Evolutionary conservation across 2,888 invertebrate species (phyloP).

Genomic region (Proisotoma minuta): DNA sequence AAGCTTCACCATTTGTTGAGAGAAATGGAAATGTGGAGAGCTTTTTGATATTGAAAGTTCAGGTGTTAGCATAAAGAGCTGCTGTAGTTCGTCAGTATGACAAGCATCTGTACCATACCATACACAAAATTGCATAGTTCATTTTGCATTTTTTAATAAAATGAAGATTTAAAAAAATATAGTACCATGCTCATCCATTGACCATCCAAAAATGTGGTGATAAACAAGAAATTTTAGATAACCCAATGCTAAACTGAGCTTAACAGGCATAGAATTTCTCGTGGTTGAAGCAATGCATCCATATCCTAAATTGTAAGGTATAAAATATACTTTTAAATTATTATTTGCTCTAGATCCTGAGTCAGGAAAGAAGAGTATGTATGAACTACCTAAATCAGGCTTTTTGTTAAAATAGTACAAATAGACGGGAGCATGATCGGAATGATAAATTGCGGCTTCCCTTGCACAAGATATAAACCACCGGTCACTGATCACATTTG

Average conservation of each 20-base stretch:
- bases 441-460: conserved; percentile 25
- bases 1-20: conserved; percentile 24
- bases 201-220: conserved; percentile 14
- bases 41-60: conserved; percentile 15
- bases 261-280: conserved; percentile 12
- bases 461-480: conserved; percentile 21
- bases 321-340: too few relatives aligned
- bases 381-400: conserved; percentile 24
- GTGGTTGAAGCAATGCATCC: too few relatives aligned
- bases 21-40: conserved; percentile 32
- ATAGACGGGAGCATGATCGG: conserved; percentile 24
- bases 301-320: too few relatives aligned
- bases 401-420: conserved; percentile 30
- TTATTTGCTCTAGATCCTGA: too few relatives aligned
- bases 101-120: conserved; percentile 14
- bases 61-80: conserved; percentile 20
- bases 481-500: conserved; percentile 29
- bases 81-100: conserved; percentile 29
- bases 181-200: conserved; percentile 19
- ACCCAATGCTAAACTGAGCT: conserved; percentile 15
- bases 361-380: too few relatives aligned
- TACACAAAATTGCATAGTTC: not conserved
- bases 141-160: conserved; percentile 4
- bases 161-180: not conserved
- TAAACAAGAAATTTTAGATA: conserved; percentile 12